A percentile compares a stretch with the other conserved stretches of the same genome.
Conservation (phyloP, 2,888 invertebrate genomes). For the Cantharis lateralis region DNA sequence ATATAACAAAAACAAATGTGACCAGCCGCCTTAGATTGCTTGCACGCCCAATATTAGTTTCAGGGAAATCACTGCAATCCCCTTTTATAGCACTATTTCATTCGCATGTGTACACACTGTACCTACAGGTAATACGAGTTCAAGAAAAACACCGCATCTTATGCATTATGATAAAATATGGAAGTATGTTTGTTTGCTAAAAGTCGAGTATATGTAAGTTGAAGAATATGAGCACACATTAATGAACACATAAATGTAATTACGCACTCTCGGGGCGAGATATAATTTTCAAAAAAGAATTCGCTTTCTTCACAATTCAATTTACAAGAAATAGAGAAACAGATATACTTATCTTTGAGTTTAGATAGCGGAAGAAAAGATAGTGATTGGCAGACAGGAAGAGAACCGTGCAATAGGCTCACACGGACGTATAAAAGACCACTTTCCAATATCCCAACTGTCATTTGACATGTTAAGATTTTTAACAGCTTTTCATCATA, state of each 20-base stretch:
- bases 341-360: slow-evolving; percentile 27
- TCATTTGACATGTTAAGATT: slow-evolving; percentile 24
- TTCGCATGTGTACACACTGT: slow-evolving; percentile 22
- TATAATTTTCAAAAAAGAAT: neutral
- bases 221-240: neutral
- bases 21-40: slow-evolving; percentile 49
- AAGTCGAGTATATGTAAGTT: neutral
- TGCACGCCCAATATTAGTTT: slow-evolving; percentile 49
- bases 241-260: neutral
- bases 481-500: slow-evolving; percentile 1
- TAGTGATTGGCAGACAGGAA: slow-evolving; percentile 35
- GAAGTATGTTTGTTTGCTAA: neutral
- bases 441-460: slow-evolving; percentile 35
- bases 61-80: slow-evolving; percentile 34
- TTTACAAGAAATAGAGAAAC: neutral
- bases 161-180: neutral
- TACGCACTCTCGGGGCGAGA: neutral
- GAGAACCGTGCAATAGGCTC: slow-evolving; percentile 29
- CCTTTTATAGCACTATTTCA: slow-evolving; percentile 35
- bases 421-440: slow-evolving; percentile 28
- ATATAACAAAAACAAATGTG: slow-evolving; percentile 52
- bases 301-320: neutral
- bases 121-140: slow-evolving; percentile 24
- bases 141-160: slow-evolving; percentile 14
- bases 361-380: slow-evolving; percentile 25